Conservation (phyloP, 2,113 vertebrate genomes). For the Phalacrocorax brasilianus region DNA sequence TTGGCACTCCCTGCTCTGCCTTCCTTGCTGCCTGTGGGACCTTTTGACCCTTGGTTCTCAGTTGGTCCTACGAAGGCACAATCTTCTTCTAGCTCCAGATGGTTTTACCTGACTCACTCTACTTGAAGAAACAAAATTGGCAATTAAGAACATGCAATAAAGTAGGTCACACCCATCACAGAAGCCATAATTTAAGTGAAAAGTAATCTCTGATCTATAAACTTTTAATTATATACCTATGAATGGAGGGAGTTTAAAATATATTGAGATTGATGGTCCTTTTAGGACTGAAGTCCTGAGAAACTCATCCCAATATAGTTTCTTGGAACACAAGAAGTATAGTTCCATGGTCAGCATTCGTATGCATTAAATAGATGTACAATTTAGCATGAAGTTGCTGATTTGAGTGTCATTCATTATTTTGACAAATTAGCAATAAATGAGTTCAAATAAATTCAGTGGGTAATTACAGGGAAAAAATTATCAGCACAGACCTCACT, state of each 20-base stretch:
- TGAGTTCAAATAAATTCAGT: conserved; percentile 15
- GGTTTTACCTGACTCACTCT: background rate
- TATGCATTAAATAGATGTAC: background rate
- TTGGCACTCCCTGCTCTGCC: background rate
- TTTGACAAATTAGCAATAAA: conserved; percentile 29
- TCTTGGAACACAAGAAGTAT: conserved; percentile 17
- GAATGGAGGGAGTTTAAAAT: background rate
- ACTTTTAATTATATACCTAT: background rate
- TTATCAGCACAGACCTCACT: background rate
- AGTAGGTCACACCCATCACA: background rate
- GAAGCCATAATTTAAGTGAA: background rate
- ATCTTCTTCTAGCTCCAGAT: background rate
- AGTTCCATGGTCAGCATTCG: background rate
- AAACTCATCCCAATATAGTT: background rate
- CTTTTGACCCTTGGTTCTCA: background rate
- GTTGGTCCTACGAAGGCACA: background rate
- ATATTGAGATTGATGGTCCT: background rate
- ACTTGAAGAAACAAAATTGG: background rate
- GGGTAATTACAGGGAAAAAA: background rate
- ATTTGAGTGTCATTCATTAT: conserved; percentile 30
- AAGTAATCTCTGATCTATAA: background rate
- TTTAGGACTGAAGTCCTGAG: background rate
- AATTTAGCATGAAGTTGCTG: conserved; percentile 36
- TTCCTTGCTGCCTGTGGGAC: background rate
- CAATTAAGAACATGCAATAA: background rate